Base-by-base conservation (phyloP, 2,113 vertebrate species). In the Burhinus bistriatus region DNA sequence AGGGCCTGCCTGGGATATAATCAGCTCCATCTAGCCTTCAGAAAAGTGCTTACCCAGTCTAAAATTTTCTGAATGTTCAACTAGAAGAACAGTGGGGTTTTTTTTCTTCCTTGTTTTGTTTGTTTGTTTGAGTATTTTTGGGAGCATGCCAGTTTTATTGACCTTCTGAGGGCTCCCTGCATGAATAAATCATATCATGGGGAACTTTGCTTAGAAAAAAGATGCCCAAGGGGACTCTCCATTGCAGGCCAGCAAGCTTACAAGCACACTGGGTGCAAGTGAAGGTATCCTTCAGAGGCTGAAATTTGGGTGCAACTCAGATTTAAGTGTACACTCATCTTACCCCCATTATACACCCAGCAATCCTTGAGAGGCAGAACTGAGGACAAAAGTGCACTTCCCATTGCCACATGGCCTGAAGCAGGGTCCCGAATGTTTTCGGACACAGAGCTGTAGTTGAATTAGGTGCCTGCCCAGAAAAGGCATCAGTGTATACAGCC, bases 61-160 rank as follows among this genome's bases (percentile, higher is more conserved):
- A 38, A 89, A 91, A 26, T 85, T 66, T 71, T 72, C 7, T 76
- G n/a, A 93, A 88, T 89, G 2, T 96, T 89, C 54, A 75, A 75
- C 69, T 77, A 65, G 94, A 91, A 96, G 94, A 93, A 95, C 88
- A 90, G 40, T 95, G 93, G 55, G 17, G 16, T 1, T 51, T 69
- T 84, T 84, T 80, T 83, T 76, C 34, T 87, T 97, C 86, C 75
- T 88, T 95, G 85, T 91, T 96, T 96, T 95, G 83, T 97, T 97
- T 76, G 38, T 82, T 86, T 91, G 49, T 69, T 91, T 89, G 30
- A 80, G 49, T 69, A 29, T 42, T 83, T 96, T 80, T 94, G 95
- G 76, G 71, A 96, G 40, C 62, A 61, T 2, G 89, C 96, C 90
- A 98, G 78, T 94, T 96, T 95, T 95, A 89, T 59, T 85, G 96